Percentiles rank a stretch among this genome's conserved stretches.
Conservation (phyloP, 2,888 invertebrate genomes). For the Allygus modestus region DNA sequence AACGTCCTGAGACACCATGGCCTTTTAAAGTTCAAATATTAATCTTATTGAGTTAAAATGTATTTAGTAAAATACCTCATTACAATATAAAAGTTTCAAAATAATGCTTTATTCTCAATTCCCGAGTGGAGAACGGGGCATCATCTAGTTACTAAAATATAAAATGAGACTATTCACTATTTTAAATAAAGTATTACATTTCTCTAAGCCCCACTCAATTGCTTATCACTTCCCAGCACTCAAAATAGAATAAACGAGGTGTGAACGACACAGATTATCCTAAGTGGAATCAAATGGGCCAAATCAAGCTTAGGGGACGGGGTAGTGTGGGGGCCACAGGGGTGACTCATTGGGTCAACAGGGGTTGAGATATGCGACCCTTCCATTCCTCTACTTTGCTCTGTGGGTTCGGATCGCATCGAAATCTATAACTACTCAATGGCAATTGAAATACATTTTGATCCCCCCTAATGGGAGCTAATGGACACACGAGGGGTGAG, state of each 20-base stretch:
- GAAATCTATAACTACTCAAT: not conserved
- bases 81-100: no score
- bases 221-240: constrained; percentile 12
- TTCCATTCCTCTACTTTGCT: constrained; percentile 10
- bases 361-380: not conserved
- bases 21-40: no score
- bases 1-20: no score
- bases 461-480: constrained; percentile 16
- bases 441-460: constrained; percentile 15
- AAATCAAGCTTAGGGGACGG: constrained; percentile 13
- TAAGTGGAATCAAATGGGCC: constrained; percentile 38
- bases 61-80: no score
- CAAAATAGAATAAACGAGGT: constrained; percentile 30
- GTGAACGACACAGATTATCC: constrained; percentile 45
- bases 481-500: not conserved
- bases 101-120: no score
- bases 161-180: no score
- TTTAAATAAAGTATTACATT: not conserved
- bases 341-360: constrained; percentile 46
- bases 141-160: no score
- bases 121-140: no score
- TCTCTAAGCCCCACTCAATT: not conserved
- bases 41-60: no score
- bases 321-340: constrained; percentile 6
- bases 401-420: not conserved